Evolutionary conservation across 2,113 vertebrate genomes (phyloP), one percentile per base, ranked within the genome.

Genomic region (Fregetta grallaria): DNA sequence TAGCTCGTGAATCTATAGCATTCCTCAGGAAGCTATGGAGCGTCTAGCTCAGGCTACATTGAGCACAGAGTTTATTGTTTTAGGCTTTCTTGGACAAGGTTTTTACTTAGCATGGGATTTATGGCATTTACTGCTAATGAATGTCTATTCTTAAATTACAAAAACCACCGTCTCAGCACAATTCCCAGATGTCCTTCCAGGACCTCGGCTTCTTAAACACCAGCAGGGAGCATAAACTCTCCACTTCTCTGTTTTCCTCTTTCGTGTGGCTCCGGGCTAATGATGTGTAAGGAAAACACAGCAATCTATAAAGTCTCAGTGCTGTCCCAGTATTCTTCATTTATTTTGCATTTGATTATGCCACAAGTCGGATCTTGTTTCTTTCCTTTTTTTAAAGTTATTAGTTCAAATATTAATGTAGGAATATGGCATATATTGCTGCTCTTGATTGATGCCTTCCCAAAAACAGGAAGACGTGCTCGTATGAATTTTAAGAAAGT

Each of bases 391-490:
- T 99, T 99, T 97, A 99, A 99, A 98, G 98, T 99, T 99, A 99
- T 99, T 99, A 99, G 99, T 99, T 99, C 98, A 99, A 99, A 99
- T 99, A 99, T 99, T 99, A 99, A 99, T 99, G 99, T 98, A 97
- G 98, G 99, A 99, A 99, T 99, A 99, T 99, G 98, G 98, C 99
- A 98, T 98, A 99, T 99, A 99, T 99, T 99, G 99, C 99, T 98
- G 98, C 98, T 95, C 96, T 98, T 99, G 99, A 99, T 99, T 99
- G 99, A 99, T 99, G 99, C 98, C 98, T 99, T 99, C 98, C 99
- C 98, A 99, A 99, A 99, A 99, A 99, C 98, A 99, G 98, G 98
- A 98, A 98, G 99, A 99, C 99, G 97, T 98, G 98, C 98, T 98
- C 97, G 98, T 98, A 99, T 99, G 99, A 99, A 99, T 99, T 99